phyloP scores from a whole-genome alignment of 2,888 invertebrate genomes.

The Orthonevra nobilis region DNA sequence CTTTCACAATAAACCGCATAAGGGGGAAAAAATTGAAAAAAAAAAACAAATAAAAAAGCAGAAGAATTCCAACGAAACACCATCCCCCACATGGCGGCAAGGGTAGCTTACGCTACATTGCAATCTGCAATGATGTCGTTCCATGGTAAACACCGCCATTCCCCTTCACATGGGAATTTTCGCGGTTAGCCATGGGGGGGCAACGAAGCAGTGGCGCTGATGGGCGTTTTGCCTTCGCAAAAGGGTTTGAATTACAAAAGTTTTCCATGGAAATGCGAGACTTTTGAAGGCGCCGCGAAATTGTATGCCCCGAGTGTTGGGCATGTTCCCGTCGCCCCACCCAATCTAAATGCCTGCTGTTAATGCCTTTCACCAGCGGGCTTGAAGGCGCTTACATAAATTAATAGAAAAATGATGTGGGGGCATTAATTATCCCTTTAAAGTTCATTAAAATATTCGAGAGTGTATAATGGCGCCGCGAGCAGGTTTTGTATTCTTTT shows the following conservation, averaged over 20 bases:
- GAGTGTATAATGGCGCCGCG: too few relatives aligned
- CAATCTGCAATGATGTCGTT: conserved; percentile 10
- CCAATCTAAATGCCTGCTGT: conserved; percentile 14
- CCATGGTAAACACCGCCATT: not conserved
- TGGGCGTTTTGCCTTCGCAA: not conserved
- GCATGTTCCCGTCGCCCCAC: not conserved
- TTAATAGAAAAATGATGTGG: conserved; percentile 42
- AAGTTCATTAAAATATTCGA: conserved; percentile 52
- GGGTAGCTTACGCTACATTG: conserved; percentile 12
- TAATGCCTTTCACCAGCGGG: conserved; percentile 35
- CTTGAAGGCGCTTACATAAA: conserved; percentile 10
- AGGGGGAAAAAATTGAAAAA: not conserved
- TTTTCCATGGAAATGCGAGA: conserved; percentile 34
- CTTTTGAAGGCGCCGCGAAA: conserved; percentile 30
- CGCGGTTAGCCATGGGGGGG: conserved; percentile 13
- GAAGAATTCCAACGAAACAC: too few relatives aligned
- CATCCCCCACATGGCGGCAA: not conserved
- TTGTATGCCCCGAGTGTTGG: not conserved
- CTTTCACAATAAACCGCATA: conserved; percentile 24
- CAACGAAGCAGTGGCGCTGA: too few relatives aligned
- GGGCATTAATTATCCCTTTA: conserved; percentile 44
- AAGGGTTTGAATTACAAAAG: conserved; percentile 27
- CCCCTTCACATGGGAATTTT: conserved; percentile 1
- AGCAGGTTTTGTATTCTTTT: too few relatives aligned
- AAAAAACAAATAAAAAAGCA: too few relatives aligned